These are phyloP conservation scores for Phoebastria nigripes DNA, from an alignment of 2,797 vertebrate genomes.

Conservation along the genomic window DNA sequence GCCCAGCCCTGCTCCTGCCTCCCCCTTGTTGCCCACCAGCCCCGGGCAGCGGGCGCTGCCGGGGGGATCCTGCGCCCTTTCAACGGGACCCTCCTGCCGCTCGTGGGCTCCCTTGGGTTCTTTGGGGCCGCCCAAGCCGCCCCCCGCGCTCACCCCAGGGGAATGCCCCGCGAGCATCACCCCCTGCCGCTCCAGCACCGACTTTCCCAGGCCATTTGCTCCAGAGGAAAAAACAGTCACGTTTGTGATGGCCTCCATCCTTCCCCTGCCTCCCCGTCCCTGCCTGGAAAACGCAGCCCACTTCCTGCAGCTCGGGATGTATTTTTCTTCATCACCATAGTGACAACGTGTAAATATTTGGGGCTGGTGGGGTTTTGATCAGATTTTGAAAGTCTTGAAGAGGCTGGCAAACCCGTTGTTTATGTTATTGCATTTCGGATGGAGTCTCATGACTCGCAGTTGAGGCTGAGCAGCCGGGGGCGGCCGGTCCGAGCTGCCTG, in stretches of 20 bases:
- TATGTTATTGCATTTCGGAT: background rate
- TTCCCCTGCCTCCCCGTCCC: background rate
- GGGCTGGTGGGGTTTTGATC: background rate
- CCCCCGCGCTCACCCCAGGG: background rate
- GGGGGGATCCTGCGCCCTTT: background rate
- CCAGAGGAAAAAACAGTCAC: background rate
- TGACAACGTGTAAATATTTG: constrained; percentile 34
- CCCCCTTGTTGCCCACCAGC: background rate
- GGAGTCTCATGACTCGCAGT: background rate
- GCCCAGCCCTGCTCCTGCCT: background rate
- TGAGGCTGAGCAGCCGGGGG: background rate
- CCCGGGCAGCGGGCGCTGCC: background rate
- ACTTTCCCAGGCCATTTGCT: constrained; percentile 33
- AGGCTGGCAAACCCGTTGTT: background rate
- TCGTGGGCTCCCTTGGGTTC: background rate
- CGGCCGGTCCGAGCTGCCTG: background rate
- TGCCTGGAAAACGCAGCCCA: background rate
- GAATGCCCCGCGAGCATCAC: background rate
- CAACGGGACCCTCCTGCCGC: background rate
- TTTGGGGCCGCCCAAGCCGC: background rate
- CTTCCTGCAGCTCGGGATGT: background rate
- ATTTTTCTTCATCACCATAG: constrained; percentile 40
- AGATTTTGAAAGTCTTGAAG: background rate
- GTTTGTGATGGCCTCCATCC: background rate
- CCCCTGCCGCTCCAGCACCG: background rate